Base-by-base conservation (phyloP, 2,888 invertebrate species). In the Saturnia japonica region DNA sequence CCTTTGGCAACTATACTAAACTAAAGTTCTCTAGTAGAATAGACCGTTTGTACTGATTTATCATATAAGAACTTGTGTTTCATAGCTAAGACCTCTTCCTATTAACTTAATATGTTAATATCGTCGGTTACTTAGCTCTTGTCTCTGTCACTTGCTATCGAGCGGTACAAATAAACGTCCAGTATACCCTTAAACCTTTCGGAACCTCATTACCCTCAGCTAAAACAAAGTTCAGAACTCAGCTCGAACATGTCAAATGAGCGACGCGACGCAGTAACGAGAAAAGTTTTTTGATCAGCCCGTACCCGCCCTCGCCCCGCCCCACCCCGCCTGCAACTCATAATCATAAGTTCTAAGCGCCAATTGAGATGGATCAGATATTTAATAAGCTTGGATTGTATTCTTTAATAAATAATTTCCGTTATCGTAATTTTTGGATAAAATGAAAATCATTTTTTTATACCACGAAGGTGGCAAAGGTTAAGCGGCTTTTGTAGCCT, bases 231-330 rank as follows among this genome's bases (percentile, higher is more conserved):
- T 43, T 66, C 22, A 22, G 64, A n/a, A 51, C 40, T 19, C 45
- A 34, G 42, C 54, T 67, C 77, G 71, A 83, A 87, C 80, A 86
- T 87, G 87, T 87, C 88, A 88, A 88, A 88, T 88, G 88, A 88
- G 85, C 84, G 84, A 78, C 82, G 81, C 74, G 74, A 71, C 73
- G 76, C 43, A 57, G 71, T 89, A 90, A 90, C 88, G 89, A 90
- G 90, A 89, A 90, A 90, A 90, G 77, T 90, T 90, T 88, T 85
- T 85, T 89, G 88, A 89, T 90, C 88, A 87, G 78, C 81, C 80
- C 76, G 54, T 25, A 25, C 67, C 57, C 28, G 28, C 16, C 54
- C 22, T n/a, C n/a, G n/a, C n/a, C n/a, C n/a, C n/a, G n/a, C n/a
- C n/a, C 25, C 25, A 11, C 28, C 42, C 16, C 42, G 54, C 16